Percentiles rank a stretch among this genome's conserved stretches.
Evolutionary conservation across 2,888 invertebrate genomes (phyloP).

Genomic region (Druceiella hillmani): DNA sequence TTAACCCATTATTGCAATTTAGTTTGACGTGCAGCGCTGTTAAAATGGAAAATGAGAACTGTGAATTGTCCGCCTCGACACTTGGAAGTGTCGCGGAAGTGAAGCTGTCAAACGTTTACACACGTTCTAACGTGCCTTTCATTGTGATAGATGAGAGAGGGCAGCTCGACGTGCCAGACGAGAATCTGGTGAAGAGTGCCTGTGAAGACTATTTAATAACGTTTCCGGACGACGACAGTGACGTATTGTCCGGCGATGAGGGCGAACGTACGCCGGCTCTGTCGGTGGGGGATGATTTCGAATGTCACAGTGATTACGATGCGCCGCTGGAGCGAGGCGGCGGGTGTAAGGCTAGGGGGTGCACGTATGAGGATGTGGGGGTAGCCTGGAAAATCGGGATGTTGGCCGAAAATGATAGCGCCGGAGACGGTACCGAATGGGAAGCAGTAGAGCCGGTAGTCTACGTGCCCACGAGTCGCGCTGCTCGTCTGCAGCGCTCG

Average conservation of each 20-base stretch:
- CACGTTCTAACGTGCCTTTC: slow-evolving; percentile 29
- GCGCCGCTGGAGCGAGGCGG: not conserved
- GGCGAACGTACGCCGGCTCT: not conserved
- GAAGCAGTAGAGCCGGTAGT: slow-evolving; percentile 31
- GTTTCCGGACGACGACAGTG: slow-evolving; percentile 34
- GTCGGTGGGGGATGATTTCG: not conserved
- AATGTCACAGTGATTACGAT: not conserved
- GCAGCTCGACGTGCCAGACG: too few relatives aligned
- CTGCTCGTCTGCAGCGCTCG: slow-evolving; percentile 50
- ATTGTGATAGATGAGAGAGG: slow-evolving; percentile 32
- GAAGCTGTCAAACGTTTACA: too few relatives aligned
- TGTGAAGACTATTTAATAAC: slow-evolving; percentile 36
- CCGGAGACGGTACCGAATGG: slow-evolving; percentile 31
- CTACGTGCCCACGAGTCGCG: slow-evolving; percentile 47
- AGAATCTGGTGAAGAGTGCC: too few relatives aligned
- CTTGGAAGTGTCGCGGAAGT: too few relatives aligned
- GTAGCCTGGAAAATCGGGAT: slow-evolving; percentile 41
- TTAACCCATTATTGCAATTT: too few relatives aligned
- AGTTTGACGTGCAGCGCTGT: too few relatives aligned
- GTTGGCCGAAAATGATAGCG: too few relatives aligned
- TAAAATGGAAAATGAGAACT: too few relatives aligned
- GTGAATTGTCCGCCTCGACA: too few relatives aligned
- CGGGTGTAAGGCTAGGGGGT: slow-evolving; percentile 17
- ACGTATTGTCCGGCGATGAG: slow-evolving; percentile 29
- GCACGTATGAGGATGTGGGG: slow-evolving; percentile 45